Percentiles rank a stretch among this genome's conserved stretches.
These are phyloP conservation scores for Hormaphis cornu DNA, from an alignment of 1,140 invertebrate genomes.

Conservation along the genomic window DNA sequence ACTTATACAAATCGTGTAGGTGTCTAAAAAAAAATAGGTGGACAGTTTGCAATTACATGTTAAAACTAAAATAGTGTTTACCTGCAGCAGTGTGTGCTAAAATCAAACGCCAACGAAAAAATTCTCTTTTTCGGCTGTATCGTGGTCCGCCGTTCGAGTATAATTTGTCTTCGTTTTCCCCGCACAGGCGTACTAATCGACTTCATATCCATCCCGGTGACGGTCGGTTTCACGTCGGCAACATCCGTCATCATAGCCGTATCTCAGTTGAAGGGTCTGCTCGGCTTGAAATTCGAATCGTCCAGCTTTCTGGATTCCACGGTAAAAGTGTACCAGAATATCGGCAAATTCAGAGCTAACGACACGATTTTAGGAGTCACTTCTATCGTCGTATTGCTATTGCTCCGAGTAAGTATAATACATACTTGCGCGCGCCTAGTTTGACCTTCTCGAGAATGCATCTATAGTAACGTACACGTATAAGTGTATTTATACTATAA, in stretches of 20 bases:
- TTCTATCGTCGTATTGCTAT: conserved; percentile 50
- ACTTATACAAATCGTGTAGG: too few species aligned
- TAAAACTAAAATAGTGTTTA: too few species aligned
- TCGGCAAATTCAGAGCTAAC: conserved; percentile 43
- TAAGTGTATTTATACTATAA: too few species aligned
- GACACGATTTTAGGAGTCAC: conserved; percentile 51
- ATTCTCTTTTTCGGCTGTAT: too few species aligned
- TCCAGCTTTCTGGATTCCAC: conserved; percentile 51
- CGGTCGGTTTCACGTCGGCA: conserved; percentile 79
- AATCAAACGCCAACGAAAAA: too few species aligned
- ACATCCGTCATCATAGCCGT: conserved; percentile 79
- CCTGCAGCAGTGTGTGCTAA: too few species aligned
- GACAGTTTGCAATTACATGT: too few species aligned
- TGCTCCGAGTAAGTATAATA: conserved; percentile 56
- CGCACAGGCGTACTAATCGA: conserved; percentile 84
- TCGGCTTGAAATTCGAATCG: conserved; percentile 54
- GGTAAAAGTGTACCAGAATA: conserved; percentile 47
- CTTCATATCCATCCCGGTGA: conserved; percentile 82
- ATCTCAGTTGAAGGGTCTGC: conserved; percentile 67
- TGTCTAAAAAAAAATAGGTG: too few species aligned
- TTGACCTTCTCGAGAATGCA: not conserved
- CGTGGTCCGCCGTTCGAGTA: too few species aligned
- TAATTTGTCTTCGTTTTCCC: too few species aligned
- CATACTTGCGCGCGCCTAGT: not conserved
- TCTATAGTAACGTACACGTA: too few species aligned